These are phyloP conservation scores for Synanthedon myopaeformis DNA, from an alignment of 2,888 invertebrate species.

Conservation along the genomic window DNA sequence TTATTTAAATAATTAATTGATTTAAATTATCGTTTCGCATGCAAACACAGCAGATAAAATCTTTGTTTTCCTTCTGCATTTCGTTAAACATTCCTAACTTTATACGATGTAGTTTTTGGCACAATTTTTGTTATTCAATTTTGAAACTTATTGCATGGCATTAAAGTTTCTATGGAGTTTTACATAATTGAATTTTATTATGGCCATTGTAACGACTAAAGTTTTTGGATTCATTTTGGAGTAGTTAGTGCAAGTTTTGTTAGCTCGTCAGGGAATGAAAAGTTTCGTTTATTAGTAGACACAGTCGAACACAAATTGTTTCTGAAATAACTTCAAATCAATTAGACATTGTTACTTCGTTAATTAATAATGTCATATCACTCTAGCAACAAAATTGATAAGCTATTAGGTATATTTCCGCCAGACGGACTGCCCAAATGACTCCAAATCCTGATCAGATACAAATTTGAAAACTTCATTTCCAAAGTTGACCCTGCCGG, in stretches of 20 bases:
- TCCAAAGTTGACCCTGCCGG: too few species aligned
- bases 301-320: too few species aligned
- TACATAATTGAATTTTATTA: background rate
- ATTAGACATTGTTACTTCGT: too few species aligned
- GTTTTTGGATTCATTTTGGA: background rate
- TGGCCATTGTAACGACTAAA: background rate
- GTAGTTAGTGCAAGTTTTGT: background rate
- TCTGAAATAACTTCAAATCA: too few species aligned
- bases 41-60: slow-evolving; percentile 8
- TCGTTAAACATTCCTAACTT: slow-evolving; percentile 7
- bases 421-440: too few species aligned
- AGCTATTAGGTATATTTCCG: too few species aligned
- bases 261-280: background rate
- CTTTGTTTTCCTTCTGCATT: slow-evolving; percentile 6
- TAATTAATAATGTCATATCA: too few species aligned
- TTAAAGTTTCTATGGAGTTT: background rate
- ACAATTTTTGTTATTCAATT: background rate
- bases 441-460: too few species aligned
- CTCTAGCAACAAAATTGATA: too few species aligned
- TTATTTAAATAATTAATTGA: slow-evolving; percentile 7
- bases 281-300: background rate
- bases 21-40: slow-evolving; percentile 11
- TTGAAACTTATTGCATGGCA: background rate
- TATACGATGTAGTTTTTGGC: background rate
- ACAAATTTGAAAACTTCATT: too few species aligned